Evolutionary conservation across 1,140 invertebrate genomes (phyloP).

Genomic region (Ptiloglossa arizonensis): DNA sequence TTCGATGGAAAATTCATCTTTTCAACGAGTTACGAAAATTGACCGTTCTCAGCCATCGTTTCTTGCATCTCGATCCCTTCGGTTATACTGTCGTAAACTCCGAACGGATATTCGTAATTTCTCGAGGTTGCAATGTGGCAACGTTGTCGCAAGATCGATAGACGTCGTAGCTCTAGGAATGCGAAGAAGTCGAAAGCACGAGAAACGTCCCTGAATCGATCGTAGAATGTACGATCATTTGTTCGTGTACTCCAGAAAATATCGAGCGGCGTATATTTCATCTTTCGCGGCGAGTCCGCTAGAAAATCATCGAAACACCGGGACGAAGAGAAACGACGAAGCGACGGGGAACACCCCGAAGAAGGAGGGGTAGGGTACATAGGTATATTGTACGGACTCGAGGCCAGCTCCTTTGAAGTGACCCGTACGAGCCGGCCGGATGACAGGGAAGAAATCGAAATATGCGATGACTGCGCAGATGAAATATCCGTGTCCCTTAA

Average conservation of each 20-base stretch:
- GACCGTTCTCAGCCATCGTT: too few species aligned
- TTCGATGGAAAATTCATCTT: too few species aligned
- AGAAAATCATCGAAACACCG: constrained; percentile 52
- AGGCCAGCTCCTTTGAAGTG: constrained; percentile 69
- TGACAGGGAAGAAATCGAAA: constrained; percentile 77
- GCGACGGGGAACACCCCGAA: constrained; percentile 24
- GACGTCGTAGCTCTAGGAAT: too few species aligned
- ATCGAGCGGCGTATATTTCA: constrained; percentile 21
- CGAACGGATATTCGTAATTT: too few species aligned
- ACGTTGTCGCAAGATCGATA: too few species aligned
- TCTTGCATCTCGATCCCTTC: too few species aligned
- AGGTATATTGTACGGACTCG: constrained; percentile 58
- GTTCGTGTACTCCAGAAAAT: constrained; percentile 26
- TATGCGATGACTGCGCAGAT: constrained; percentile 78
- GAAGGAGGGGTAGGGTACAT: constrained; percentile 40
- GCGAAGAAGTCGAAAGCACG: too few species aligned
- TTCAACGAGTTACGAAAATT: too few species aligned
- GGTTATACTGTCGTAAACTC: too few species aligned
- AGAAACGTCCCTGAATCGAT: too few species aligned
- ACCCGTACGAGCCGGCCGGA: constrained; percentile 67
- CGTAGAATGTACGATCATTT: neutral
- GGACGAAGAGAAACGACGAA: constrained; percentile 55
- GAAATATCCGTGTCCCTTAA: constrained; percentile 76
- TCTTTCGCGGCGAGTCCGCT: constrained; percentile 2
- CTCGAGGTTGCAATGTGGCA: too few species aligned